Percentiles rank a stretch among this genome's conserved stretches.
Evolutionary conservation across 92 coral and sea anemone species (phyloP).

Genomic region (Siderastrea siderea): DNA sequence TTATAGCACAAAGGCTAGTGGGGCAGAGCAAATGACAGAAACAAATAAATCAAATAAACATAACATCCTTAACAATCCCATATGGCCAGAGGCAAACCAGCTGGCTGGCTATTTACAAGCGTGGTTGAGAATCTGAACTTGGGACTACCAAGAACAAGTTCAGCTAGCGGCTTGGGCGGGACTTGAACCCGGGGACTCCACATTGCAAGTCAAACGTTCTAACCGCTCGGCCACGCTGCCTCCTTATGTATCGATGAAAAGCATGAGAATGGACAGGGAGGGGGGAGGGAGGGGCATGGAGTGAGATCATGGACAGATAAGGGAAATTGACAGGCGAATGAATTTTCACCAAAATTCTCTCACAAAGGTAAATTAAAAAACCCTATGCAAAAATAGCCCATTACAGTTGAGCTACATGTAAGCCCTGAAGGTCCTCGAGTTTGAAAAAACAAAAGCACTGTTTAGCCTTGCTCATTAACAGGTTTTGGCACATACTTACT

Average conservation of each 20-base stretch:
- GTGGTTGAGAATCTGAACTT: no score
- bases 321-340: neutral
- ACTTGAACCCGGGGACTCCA: no score
- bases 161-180: no score
- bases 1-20: no score
- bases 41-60: no score
- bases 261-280: conserved; percentile 1
- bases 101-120: no score
- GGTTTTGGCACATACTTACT: conserved; percentile 29
- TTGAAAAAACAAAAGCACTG: conserved; percentile 2
- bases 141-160: no score
- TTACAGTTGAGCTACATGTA: neutral
- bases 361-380: neutral
- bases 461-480: conserved; percentile 18
- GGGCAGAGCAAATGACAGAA: no score
- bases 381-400: neutral
- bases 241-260: neutral
- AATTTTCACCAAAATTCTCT: neutral
- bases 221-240: no score
- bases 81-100: no score
- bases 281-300: conserved; percentile 10
- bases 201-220: no score
- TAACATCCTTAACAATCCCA: no score
- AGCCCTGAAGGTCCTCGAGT: conserved; percentile 5
- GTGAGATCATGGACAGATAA: conserved; percentile 2